Base-by-base conservation (phyloP, 2,113 vertebrate genomes). In the Heterotis niloticus region DNA sequence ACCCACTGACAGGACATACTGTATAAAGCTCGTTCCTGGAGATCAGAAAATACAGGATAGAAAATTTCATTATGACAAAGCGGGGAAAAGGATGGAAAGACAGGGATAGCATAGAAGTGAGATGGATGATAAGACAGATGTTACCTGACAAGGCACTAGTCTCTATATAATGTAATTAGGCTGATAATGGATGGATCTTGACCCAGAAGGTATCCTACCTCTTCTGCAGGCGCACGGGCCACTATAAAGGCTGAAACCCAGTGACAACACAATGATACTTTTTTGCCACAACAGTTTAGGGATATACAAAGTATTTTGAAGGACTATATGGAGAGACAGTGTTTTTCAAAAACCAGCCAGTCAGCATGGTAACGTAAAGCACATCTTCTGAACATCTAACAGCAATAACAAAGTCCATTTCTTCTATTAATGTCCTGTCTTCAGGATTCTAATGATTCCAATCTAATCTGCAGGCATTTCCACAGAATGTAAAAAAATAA, bases 41-140 rank as follows among this genome's bases (percentile, higher is more conserved):
- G 29, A 75, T 75, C 62, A 59, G 74, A 75, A 75, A 75, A 75
- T 59, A 34, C 52, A 57, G 26, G 17, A 62, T 26, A 75, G 59
- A 62, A 64, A 75, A 75, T 59, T 75, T 75, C 74, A 75, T 75
- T 75, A 62, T 75, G 74, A 64, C 60, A 75, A 74, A 26, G 59
- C 56, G 74, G 54, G 34, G 57, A 75, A 75, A 75, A 60, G 16
- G 59, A 16, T 64, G 57, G 74, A 75, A 26, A 18, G 59, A 28
- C 60, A 75, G 24, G 74, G 57, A 75, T 44, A 64, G 26, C 59
- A 16, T 64, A 75, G 60, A 56, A 75, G 74, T 75, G 74, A 75
- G 74, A 75, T 57, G 62, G 62, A 75, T 75, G 56, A 75, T 75
- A 75, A 34, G 74, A 75, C 24, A 64, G 74, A 75, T 75, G 56